phyloP scores from a whole-genome alignment of 2,797 vertebrate species.

The Dicrostonyx torquatus region DNA sequence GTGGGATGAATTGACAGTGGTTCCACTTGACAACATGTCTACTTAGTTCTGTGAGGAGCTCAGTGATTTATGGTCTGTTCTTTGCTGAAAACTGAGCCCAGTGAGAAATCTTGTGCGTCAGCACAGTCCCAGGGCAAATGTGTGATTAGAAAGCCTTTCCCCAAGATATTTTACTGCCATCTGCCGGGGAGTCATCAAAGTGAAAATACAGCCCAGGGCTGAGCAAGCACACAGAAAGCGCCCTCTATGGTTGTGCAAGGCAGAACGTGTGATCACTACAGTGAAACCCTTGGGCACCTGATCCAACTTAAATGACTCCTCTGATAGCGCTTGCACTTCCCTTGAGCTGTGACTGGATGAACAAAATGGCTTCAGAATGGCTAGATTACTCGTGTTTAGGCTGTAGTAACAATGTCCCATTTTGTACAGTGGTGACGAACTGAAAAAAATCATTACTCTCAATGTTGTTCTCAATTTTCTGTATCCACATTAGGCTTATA shows the following conservation, averaged over 20 bases:
- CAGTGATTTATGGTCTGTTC: not conserved
- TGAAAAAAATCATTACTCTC: slow-evolving; percentile 57
- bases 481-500: slow-evolving; percentile 83
- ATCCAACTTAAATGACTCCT: not conserved
- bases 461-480: slow-evolving; percentile 68
- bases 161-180: slow-evolving; percentile 53
- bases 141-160: slow-evolving; percentile 59
- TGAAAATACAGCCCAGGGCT: slow-evolving; percentile 13
- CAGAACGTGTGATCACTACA: not conserved
- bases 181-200: slow-evolving; percentile 23
- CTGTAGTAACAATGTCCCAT: slow-evolving; percentile 63
- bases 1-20: slow-evolving; percentile 46
- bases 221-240: not conserved
- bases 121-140: not conserved
- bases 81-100: slow-evolving; percentile 34
- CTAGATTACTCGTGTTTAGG: slow-evolving; percentile 73
- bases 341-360: slow-evolving; percentile 59
- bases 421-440: slow-evolving; percentile 74
- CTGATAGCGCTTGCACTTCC: not conserved
- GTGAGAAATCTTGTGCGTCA: not conserved
- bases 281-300: not conserved
- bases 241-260: slow-evolving; percentile 31
- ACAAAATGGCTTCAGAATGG: slow-evolving; percentile 73
- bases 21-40: slow-evolving; percentile 64
- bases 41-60: not conserved